Evolutionary conservation across 37 sponge, comb jelly and placozoan genomes (phyloP), one percentile per base, ranked within the genome.

Genomic region (Crambe crambe): DNA sequence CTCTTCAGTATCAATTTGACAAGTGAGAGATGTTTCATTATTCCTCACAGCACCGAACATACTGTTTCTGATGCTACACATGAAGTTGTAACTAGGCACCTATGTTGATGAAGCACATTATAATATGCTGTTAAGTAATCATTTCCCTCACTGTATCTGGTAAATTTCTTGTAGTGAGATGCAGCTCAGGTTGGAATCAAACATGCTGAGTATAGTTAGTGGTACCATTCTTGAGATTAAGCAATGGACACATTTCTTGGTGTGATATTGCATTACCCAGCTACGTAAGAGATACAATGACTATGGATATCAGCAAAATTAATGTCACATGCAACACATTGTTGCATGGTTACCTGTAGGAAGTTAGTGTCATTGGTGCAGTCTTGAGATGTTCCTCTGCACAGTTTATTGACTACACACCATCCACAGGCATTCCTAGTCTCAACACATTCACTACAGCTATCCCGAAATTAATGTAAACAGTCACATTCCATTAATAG

Each of bases 391-490:
- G 54, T 37, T 40, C 65, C 89, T 77, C 68, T 88, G 70, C 83
- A 82, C 26, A 65, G 21, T 68, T 71, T 71, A 18, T 79, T 80
- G 42, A 38, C 41, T 29, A 64, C 43, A 80, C 87, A 86, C 87
- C 87, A 86, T 34, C 80, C 87, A 80, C 87, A 86, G 21, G 56
- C 68, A 72, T 42, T 67, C 34, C 62, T 70, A 37, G 65, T 86
- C 37, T 67, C 40, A 18, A 86, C 42, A 86, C 87, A 86, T 8
- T 63, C 70, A 37, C 75, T 72, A 67, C 87, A 86, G 27, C 87
- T 86, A 64, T 5, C 25, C 21, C 21, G 21, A 58, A 26, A 12
- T 26, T 2, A 58, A 18, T 26, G 59, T 3, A 58, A 18, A 18
- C 59, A 58, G n/a, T n/a, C n/a, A n/a, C n/a, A n/a, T n/a, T n/a